These are phyloP conservation scores for Dicerorhinus sumatrensis DNA, from an alignment of 2,113 vertebrate species.

Conservation along the genomic window DNA sequence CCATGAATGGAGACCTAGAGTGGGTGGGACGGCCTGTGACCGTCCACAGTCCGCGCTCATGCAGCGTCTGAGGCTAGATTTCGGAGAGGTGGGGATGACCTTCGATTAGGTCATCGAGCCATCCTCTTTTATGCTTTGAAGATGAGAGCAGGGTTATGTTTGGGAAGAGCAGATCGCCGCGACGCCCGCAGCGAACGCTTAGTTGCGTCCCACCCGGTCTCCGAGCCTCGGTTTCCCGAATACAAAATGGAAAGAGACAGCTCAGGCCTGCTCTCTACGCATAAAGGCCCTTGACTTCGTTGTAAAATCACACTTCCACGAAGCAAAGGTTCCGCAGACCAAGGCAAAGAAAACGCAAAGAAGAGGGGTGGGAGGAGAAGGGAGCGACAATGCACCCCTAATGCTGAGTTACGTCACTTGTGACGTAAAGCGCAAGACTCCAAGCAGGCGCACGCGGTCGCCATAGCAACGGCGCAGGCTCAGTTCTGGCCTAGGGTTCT, in stretches of 20 bases:
- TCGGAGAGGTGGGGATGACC: background rate
- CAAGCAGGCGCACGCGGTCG: accelerated
- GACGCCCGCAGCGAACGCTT: accelerated
- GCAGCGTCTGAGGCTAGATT: background rate
- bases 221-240: background rate
- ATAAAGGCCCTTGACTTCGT: background rate
- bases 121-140: background rate
- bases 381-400: accelerated
- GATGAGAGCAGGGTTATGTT: background rate
- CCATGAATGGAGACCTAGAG: background rate
- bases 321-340: background rate
- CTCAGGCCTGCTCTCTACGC: background rate
- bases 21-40: background rate
- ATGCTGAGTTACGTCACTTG: accelerated
- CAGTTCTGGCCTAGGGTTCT: background rate
- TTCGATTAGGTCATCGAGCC: background rate
- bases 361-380: accelerated
- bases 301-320: background rate
- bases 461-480: background rate
- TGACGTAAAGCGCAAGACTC: background rate
- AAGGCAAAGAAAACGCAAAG: background rate
- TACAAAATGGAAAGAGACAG: background rate
- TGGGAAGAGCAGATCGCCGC: background rate
- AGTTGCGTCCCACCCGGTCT: background rate
- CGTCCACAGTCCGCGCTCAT: background rate